Evolutionary conservation across 2,888 invertebrate species (phyloP).

Genomic region (Drosophila limbata): DNA sequence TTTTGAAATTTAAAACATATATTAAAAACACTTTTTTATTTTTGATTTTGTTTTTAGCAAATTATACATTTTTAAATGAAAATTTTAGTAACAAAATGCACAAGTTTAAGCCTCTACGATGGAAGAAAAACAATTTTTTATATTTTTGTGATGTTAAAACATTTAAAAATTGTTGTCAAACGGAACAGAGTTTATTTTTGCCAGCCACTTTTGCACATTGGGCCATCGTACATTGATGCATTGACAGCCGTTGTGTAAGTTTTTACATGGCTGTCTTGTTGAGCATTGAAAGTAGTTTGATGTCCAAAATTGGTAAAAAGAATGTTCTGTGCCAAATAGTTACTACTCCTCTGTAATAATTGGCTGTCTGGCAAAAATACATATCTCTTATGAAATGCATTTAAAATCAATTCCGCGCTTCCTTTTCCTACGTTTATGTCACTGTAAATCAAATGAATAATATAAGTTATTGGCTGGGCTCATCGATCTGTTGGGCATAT

Average conservation of each 20-base stretch:
- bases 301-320: conserved; percentile 64
- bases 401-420: conserved; percentile 19
- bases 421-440: conserved; percentile 37
- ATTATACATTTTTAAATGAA: too few species aligned
- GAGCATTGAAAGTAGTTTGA: conserved; percentile 81
- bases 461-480: conserved; percentile 51
- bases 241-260: conserved; percentile 78
- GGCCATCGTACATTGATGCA: conserved; percentile 15
- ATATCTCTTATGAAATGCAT: conserved; percentile 29
- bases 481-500: conserved; percentile 47
- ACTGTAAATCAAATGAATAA: conserved; percentile 73
- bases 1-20: too few species aligned
- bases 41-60: too few species aligned
- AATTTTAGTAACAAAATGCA: too few species aligned
- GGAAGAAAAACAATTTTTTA: too few species aligned
- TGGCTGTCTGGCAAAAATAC: conserved; percentile 25
- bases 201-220: too few species aligned
- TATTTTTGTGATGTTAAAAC: too few species aligned
- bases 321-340: conserved; percentile 27
- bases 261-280: conserved; percentile 81
- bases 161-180: too few species aligned
- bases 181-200: too few species aligned
- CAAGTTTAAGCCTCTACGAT: too few species aligned
- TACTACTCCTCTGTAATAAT: neutral
- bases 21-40: too few species aligned